Conservation (phyloP, 2,888 invertebrate species). For the Linnaemya vulpina region DNA sequence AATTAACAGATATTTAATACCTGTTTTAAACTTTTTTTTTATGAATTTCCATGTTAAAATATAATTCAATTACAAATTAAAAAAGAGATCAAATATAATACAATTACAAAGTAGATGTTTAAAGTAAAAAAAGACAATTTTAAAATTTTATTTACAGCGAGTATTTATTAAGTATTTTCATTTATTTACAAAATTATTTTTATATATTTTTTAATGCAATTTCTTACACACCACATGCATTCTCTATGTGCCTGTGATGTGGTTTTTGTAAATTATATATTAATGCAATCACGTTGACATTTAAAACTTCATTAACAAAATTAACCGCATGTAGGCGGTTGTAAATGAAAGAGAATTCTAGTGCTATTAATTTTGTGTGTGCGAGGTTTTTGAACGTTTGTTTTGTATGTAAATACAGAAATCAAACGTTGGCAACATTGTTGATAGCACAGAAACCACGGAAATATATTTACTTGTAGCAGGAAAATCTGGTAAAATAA, state of each 20-base stretch:
- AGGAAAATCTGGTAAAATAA: no score
- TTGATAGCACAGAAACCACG: neutral
- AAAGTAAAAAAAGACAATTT: no score
- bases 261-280: slow-evolving; percentile 68
- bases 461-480: neutral
- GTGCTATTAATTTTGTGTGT: slow-evolving; percentile 14
- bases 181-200: no score
- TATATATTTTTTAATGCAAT: no score
- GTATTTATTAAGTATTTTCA: no score
- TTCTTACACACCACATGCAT: neutral
- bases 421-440: neutral
- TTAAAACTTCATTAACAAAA: slow-evolving; percentile 72
- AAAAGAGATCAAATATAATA: no score
- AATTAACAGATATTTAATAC: no score
- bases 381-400: neutral
- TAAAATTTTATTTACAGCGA: no score
- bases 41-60: no score
- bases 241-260: slow-evolving; percentile 39
- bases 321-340: slow-evolving; percentile 64
- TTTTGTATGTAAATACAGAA: neutral
- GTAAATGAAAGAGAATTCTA: slow-evolving; percentile 50
- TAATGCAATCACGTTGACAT: slow-evolving; percentile 70
- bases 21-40: no score
- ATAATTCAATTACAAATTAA: no score
- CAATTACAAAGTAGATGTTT: no score